Base-by-base conservation (phyloP, 2,797 vertebrate genomes). In the Brotogeris chrysoptera region DNA sequence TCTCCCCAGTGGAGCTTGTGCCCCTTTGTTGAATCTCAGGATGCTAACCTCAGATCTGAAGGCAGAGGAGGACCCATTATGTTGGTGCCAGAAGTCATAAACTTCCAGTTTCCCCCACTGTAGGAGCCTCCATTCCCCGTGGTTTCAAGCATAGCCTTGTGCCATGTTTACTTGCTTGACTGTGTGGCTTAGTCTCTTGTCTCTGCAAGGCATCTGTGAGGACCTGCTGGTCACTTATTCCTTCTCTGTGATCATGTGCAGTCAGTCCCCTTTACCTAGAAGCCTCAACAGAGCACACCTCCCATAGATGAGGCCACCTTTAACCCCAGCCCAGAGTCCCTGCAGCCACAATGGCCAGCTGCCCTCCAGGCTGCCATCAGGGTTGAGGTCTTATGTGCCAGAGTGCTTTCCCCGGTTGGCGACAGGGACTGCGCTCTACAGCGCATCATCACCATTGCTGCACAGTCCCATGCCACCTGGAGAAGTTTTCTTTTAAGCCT, bases 341-440 rank as follows among this genome's bases (percentile, higher is more conserved):
- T 60, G 44, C 30, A 79, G 27, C 10, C 70, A 49, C 14, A 25
- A 10, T 16, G 16, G 28, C 30, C 44, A 41, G 30, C 30, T 50
- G 5, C 27, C 20, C 41, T 77, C 28, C 34, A 60, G 18, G 10
- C 18, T 80, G 19, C 30, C 11, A 2, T 36, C 5, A 19, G 16
- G 13, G 10, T 23, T 5, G 17, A 53, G 34, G 6, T 69, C 15
- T 73, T 46, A 30, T 32, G 13, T 63, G 25, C 25, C 36, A 52
- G 19, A 6, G 27, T 59, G n/a, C 16, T 59, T 70, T 64, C 55
- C 66, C 16, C 73, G 80, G 36, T 47, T 43, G n/a, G 16, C 16
- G 44, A 23, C 30, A 50, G 43, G 53, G 63, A 60, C 10, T 5
- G 13, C 2, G 0, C 8, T 46, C 20, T 9, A 18, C 0, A 1